Evolutionary conservation across 2,113 vertebrate species (phyloP).

Genomic region (Lynx canadensis): DNA sequence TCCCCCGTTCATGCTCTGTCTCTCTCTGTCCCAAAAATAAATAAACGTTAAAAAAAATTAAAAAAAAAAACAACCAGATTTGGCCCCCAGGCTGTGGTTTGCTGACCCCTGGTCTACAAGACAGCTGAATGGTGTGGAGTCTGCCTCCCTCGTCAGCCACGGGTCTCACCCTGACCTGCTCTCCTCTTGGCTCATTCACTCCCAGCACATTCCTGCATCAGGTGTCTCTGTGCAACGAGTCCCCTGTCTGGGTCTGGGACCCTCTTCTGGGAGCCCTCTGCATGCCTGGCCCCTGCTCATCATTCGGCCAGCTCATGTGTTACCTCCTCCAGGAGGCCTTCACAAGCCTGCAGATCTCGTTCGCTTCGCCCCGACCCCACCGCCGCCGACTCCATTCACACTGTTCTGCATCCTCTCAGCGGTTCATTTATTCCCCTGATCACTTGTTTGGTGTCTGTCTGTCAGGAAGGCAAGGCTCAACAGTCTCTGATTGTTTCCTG

Average conservation of each 20-base stretch:
- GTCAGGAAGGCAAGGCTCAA: not conserved
- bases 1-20: too few relatives aligned
- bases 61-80: not conserved
- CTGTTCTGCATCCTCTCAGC: not conserved
- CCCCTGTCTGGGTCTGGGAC: not conserved
- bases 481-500: not conserved
- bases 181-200: not conserved
- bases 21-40: too few relatives aligned
- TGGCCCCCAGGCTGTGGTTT: not conserved
- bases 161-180: not conserved
- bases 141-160: not conserved
- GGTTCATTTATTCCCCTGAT: not conserved
- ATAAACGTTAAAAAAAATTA: not conserved
- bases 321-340: not conserved
- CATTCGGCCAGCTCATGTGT: not conserved
- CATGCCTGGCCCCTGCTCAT: not conserved
- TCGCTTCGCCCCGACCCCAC: not conserved
- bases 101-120: not conserved
- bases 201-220: not conserved
- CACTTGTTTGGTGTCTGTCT: not conserved
- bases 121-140: too few relatives aligned
- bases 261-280: not conserved
- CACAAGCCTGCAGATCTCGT: not conserved
- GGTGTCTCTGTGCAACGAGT: not conserved
- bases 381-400: accelerated